phyloP scores from a whole-genome alignment of 2,888 invertebrate genomes.

The Brassicogethes aeneus region DNA sequence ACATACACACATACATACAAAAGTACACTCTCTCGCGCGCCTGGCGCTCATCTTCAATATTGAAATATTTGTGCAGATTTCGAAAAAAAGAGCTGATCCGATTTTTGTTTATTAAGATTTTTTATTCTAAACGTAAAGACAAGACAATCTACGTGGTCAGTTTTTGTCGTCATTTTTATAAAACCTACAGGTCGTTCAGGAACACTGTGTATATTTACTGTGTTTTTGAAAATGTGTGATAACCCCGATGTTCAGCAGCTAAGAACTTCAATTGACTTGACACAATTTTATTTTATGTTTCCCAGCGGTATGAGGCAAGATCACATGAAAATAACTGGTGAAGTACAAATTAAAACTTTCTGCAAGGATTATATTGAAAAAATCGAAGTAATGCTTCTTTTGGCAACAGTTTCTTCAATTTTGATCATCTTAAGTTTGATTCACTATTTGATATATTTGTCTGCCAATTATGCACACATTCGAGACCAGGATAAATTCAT shows the following conservation, averaged over 20 bases:
- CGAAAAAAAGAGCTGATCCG: too few species aligned
- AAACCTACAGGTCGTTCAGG: too few species aligned
- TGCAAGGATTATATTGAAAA: slow-evolving; percentile 90
- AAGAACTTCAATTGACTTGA: slow-evolving; percentile 76
- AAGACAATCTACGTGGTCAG: too few species aligned
- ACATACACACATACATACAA: too few species aligned
- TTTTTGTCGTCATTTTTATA: too few species aligned
- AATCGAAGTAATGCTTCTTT: slow-evolving; percentile 82
- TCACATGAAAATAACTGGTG: slow-evolving; percentile 75
- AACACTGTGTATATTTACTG: too few species aligned
- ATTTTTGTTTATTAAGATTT: too few species aligned
- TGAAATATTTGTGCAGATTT: too few species aligned
- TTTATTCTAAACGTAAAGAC: too few species aligned
- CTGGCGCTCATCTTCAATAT: too few species aligned
- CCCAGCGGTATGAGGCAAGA: slow-evolving; percentile 66
- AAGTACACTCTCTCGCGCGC: too few species aligned
- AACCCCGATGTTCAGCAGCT: slow-evolving; percentile 59
- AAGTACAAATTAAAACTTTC: slow-evolving; percentile 73
- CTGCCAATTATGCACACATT: slow-evolving; percentile 93
- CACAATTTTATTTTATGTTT: slow-evolving; percentile 82
- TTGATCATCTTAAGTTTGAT: slow-evolving; percentile 81
- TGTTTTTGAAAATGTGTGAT: slow-evolving; percentile 82
- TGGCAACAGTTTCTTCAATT: slow-evolving; percentile 74
- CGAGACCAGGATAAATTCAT: slow-evolving; percentile 91
- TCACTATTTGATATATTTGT: slow-evolving; percentile 89